phyloP scores from a whole-genome alignment of 2,888 invertebrate genomes.

The Arenicola marina region DNA sequence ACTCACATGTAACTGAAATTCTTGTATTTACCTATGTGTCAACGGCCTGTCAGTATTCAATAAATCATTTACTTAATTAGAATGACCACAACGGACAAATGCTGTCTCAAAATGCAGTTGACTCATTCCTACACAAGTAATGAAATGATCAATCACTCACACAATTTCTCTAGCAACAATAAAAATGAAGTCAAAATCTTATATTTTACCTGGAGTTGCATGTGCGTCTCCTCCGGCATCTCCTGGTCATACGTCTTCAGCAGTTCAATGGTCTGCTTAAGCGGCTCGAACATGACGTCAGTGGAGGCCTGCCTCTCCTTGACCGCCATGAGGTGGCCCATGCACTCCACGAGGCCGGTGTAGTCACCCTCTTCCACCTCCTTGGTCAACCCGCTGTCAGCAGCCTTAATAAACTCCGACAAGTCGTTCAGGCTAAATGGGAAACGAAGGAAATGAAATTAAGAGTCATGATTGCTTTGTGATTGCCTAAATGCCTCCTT shows the following conservation, averaged over 20 bases:
- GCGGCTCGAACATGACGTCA: constrained; percentile 94
- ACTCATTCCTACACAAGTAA: too few species aligned
- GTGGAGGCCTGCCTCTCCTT: constrained; percentile 86
- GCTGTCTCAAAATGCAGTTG: too few species aligned
- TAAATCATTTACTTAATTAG: too few species aligned
- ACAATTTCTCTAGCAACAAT: too few species aligned
- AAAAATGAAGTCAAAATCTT: too few species aligned
- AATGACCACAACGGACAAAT: too few species aligned
- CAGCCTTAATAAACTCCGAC: constrained; percentile 83
- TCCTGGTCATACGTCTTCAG: constrained; percentile 95
- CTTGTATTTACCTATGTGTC: too few species aligned
- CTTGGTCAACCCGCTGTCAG: constrained; percentile 83
- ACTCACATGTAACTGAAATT: too few species aligned
- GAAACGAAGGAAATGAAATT: neutral
- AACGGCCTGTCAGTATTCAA: too few species aligned
- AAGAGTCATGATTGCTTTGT: too few species aligned
- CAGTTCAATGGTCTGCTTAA: constrained; percentile 89
- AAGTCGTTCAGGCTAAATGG: constrained; percentile 76
- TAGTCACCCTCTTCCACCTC: constrained; percentile 88
- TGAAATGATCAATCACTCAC: too few species aligned
- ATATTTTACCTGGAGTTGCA: constrained; percentile 77
- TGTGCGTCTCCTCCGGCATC: constrained; percentile 93
- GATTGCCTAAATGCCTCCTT: too few species aligned
- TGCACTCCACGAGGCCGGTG: constrained; percentile 83
- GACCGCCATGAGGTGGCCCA: constrained; percentile 90